Percentiles rank a stretch among this genome's conserved stretches.
These are phyloP conservation scores for Petrocephalus sullivani DNA, from an alignment of 2,797 vertebrate genomes.

Conservation along the genomic window DNA sequence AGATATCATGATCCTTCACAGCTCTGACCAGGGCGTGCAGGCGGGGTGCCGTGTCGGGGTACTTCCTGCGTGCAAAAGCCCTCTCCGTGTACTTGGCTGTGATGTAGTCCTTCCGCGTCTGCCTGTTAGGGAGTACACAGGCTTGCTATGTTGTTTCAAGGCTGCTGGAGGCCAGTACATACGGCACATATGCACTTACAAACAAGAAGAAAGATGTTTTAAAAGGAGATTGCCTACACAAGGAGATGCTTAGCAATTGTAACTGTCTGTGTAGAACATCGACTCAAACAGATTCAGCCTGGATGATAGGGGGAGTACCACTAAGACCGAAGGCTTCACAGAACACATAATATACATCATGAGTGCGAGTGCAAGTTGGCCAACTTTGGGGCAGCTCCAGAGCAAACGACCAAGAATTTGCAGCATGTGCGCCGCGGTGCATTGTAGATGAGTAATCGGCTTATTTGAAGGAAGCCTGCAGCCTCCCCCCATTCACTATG, in stretches of 20 bases:
- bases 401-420: not conserved
- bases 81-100: constrained; percentile 91
- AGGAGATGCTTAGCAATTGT: not conserved
- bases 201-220: not conserved
- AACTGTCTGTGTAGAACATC: not conserved
- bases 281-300: not conserved
- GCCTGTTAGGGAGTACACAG: constrained; percentile 60
- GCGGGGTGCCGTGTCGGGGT: constrained; percentile 56
- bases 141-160: not conserved
- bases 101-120: constrained; percentile 89
- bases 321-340: not conserved
- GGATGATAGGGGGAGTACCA: not conserved
- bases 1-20: constrained; percentile 76
- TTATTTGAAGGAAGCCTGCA: not conserved
- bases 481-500: too few species aligned
- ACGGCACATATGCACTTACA: not conserved
- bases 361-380: not conserved
- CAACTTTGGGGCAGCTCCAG: not conserved
- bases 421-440: not conserved
- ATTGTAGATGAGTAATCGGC: not conserved
- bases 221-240: not conserved
- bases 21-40: constrained; percentile 77
- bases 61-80: constrained; percentile 68
- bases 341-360: not conserved
- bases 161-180: too few species aligned